Base-by-base conservation (phyloP, 2,113 vertebrate species). In the Syngnathus scovelli region DNA sequence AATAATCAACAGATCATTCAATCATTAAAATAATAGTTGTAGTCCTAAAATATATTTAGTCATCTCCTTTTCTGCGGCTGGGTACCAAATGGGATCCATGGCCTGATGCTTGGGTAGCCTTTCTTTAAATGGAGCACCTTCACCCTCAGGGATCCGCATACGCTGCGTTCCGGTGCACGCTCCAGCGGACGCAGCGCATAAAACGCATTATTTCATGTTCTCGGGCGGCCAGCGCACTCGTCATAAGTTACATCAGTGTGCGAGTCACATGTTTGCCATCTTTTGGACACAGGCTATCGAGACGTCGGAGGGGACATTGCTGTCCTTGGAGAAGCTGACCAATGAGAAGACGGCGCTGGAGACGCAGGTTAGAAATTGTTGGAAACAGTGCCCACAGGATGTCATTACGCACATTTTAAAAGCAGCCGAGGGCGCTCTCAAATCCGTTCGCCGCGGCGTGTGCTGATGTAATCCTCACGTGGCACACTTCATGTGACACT, bases 391-490 rank as follows among this genome's bases (percentile, higher is more conserved):
- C 36, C 2, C 58, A n/a, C 33, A 64, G 18, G 27, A 2, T 39
- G 51, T 37, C 23, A 59, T 49, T 6, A 1, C 39, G 6, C 39
- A 49, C 46, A 36, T 41, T 61, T 39, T 12, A 61, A 41, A 61
- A 61, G 59, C 37, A 21, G 12, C 12, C 13, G 37, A 13, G 38
- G 44, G 69, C 16, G 75, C 71, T 76, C 58, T 66, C 21, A 60
- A 68, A 61, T 73, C 76, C 82, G 72, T 60, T 52, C 70, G 68
- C 37, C 18, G 63, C 63, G 69, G 63, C n/a, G 64, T 55, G 71
- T 13, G 77, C 67, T 89, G 86, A 89, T 80, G 85, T 88, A 86
- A 88, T 80, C 18, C 62, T 79, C 83, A 83, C 68, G 65, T 83
- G 84, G 72, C 19, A 37, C 37, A 13, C 44, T 15, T 48, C 44